A percentile compares a stretch with the other conserved stretches of the same genome.
Evolutionary conservation across 2,888 invertebrate species (phyloP).

Genomic region (Anodontia alba): DNA sequence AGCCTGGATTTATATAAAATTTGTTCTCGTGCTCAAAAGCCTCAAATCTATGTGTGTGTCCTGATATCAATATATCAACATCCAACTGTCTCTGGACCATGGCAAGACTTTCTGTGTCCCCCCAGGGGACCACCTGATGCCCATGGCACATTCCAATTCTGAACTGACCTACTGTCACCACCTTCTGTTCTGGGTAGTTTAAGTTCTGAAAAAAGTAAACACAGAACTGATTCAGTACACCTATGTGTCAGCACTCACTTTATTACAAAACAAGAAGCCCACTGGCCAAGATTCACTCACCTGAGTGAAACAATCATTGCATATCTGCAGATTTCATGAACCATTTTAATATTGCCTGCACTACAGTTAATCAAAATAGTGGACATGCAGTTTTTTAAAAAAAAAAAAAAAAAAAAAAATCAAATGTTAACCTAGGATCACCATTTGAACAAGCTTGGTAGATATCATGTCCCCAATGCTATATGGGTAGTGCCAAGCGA

Average conservation of each 20-base stretch:
- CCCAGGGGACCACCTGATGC: slow-evolving; percentile 96
- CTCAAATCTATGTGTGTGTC: slow-evolving; percentile 99
- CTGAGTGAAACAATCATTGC: no score
- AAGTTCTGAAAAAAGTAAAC: slow-evolving; percentile 91
- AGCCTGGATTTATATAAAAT: slow-evolving; percentile 99
- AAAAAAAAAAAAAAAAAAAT: no score
- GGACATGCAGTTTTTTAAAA: no score
- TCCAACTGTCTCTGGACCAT: slow-evolving; percentile 98
- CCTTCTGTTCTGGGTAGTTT: slow-evolving; percentile 96
- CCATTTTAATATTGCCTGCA: no score
- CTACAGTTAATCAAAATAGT: no score
- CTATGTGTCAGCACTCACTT: no score
- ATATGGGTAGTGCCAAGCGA: no score
- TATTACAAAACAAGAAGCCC: not conserved
- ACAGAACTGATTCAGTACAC: slow-evolving; percentile 52
- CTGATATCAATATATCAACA: slow-evolving; percentile 99
- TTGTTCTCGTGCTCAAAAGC: slow-evolving; percentile 99
- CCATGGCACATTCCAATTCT: slow-evolving; percentile 99
- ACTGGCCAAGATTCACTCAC: no score
- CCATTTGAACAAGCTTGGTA: no score
- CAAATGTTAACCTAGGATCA: no score
- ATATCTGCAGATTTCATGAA: no score
- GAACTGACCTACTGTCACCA: slow-evolving; percentile 99
- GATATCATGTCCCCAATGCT: no score
- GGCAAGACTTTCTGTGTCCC: slow-evolving; percentile 93